Conservation (phyloP, 2,113 vertebrate genomes). For the Spizaetus ornatus region DNA sequence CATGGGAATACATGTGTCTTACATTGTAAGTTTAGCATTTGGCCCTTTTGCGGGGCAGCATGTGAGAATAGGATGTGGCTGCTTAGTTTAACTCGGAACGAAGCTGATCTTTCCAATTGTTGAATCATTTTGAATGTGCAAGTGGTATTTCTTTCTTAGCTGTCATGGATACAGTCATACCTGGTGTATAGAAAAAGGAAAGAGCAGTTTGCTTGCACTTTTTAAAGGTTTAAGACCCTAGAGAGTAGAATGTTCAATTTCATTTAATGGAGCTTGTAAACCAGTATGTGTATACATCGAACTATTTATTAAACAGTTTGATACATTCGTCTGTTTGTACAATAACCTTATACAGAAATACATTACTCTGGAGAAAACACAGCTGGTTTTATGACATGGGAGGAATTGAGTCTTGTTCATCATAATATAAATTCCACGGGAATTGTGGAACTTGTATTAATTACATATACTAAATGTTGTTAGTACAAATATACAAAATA, state of each 20-base stretch:
- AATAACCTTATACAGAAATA: neutral
- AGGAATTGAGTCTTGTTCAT: neutral
- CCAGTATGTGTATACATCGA: neutral
- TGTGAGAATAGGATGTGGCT: neutral
- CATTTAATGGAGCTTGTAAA: neutral
- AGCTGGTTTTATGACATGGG: neutral
- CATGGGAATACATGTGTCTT: neutral
- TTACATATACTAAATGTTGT: neutral
- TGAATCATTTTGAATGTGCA: neutral
- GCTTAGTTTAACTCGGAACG: accelerated
- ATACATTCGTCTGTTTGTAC: neutral
- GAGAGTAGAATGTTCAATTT: neutral
- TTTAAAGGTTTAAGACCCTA: neutral
- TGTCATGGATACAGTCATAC: neutral
- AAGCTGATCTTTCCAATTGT: neutral
- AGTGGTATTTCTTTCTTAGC: neutral
- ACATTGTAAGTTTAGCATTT: neutral
- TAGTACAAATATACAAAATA: neutral
- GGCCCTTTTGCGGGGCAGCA: neutral
- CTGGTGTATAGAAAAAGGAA: neutral
- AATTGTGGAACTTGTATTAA: neutral
- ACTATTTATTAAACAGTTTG: neutral
- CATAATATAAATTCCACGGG: neutral
- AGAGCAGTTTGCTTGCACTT: neutral
- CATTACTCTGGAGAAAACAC: neutral